phyloP scores from a whole-genome alignment of 2,797 vertebrate species.

The Amblyopsis hoosieri region DNA sequence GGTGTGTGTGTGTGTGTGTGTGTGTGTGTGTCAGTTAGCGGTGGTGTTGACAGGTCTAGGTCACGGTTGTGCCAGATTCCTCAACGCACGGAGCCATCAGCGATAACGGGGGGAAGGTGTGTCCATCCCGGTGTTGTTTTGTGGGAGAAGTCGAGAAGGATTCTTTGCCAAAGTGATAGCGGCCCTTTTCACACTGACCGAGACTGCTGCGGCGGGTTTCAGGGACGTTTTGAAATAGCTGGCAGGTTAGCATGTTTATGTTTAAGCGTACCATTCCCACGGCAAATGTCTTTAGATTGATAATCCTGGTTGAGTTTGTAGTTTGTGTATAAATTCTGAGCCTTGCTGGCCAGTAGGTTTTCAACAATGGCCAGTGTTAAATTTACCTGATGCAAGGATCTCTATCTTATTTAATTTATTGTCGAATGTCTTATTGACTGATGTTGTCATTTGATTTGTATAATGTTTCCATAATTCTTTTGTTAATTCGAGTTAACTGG shows the following conservation, averaged over 20 bases:
- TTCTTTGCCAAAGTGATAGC: neutral
- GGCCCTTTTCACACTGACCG: neutral
- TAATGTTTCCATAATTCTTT: too few relatives aligned
- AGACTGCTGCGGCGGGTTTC: neutral
- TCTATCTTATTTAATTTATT: too few relatives aligned
- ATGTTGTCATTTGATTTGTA: too few relatives aligned
- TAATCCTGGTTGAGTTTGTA: neutral
- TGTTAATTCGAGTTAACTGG: too few relatives aligned
- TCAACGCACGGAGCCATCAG: slow-evolving; percentile 13
- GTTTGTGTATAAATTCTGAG: neutral
- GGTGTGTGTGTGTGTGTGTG: slow-evolving; percentile 6
- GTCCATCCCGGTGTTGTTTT: neutral
- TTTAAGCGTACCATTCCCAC: neutral
- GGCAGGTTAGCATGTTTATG: slow-evolving; percentile 26
- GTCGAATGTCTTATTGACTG: too few relatives aligned
- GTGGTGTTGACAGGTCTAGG: neutral
- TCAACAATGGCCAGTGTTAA: neutral
- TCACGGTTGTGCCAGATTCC: slow-evolving; percentile 39
- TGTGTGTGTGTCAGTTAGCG: neutral
- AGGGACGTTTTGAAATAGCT: neutral
- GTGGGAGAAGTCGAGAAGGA: neutral
- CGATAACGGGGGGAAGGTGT: slow-evolving; percentile 2
- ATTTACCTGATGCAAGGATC: neutral
- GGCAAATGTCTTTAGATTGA: neutral
- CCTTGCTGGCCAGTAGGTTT: neutral